Percentiles rank a stretch among this genome's conserved stretches.
Conservation (phyloP, 2,888 invertebrate species). For the Ectemnius lituratus region DNA sequence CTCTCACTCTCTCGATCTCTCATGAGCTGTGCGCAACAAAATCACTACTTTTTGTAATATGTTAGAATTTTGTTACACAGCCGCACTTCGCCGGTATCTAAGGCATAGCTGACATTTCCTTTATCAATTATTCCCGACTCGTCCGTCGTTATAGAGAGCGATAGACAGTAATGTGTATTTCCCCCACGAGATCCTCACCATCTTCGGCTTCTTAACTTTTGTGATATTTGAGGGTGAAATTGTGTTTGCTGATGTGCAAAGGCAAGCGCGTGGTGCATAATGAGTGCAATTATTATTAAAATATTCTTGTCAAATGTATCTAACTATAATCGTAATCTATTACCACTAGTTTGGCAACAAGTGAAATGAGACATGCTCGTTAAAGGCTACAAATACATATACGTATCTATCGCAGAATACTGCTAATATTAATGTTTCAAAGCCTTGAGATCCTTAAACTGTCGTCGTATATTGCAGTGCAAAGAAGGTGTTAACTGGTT, state of each 20-base stretch:
- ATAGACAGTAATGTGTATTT: constrained; percentile 16
- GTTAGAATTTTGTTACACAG: constrained; percentile 41
- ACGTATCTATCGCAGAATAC: constrained; percentile 48
- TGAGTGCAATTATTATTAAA: constrained; percentile 57
- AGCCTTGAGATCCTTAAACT: constrained; percentile 45
- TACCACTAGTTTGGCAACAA: constrained; percentile 38
- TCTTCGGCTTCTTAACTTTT: constrained; percentile 53
- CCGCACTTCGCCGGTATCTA: constrained; percentile 16
- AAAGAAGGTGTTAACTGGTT: constrained; percentile 20
- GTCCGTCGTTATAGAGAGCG: constrained; percentile 29
- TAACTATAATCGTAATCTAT: constrained; percentile 55
- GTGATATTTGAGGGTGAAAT: constrained; percentile 54
- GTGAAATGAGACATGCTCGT: background rate
- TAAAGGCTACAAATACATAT: constrained; percentile 43
- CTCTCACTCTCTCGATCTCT: constrained; percentile 7
- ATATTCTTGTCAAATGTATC: constrained; percentile 57
- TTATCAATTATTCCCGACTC: constrained; percentile 29
- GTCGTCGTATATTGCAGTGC: constrained; percentile 39
- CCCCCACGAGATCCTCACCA: constrained; percentile 32
- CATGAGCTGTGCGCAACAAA: constrained; percentile 39
- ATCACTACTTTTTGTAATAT: constrained; percentile 22
- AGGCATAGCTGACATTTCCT: constrained; percentile 18
- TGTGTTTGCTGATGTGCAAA: constrained; percentile 46
- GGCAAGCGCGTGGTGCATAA: constrained; percentile 50
- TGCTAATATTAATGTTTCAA: constrained; percentile 53